Percentiles rank a stretch among this genome's conserved stretches.
Evolutionary conservation across 2,113 vertebrate species (phyloP).

Genomic region (Pardalotus punctatus): DNA sequence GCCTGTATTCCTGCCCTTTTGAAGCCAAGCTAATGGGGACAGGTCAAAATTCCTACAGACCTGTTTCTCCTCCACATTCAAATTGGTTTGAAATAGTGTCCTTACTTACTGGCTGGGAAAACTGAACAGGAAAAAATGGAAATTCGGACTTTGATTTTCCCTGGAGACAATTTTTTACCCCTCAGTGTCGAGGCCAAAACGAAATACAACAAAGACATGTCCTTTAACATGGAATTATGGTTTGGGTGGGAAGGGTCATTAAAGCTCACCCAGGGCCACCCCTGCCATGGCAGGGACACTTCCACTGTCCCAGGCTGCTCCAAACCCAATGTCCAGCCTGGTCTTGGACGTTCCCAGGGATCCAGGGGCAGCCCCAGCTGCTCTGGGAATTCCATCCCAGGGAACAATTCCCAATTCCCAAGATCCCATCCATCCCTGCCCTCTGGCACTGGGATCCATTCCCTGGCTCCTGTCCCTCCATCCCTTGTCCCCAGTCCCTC

Average conservation of each 20-base stretch:
- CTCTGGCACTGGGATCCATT: not conserved
- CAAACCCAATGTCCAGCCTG: not conserved
- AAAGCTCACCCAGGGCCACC: rapidly evolving
- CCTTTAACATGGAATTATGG: not conserved
- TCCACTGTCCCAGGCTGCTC: not conserved
- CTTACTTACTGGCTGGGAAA: not conserved
- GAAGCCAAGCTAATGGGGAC: not conserved
- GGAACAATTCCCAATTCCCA: not conserved
- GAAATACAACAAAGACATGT: not conserved
- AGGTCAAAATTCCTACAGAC: not conserved
- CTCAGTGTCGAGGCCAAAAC: not conserved
- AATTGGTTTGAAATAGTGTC: not conserved
- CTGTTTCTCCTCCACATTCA: not conserved
- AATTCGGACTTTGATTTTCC: not conserved
- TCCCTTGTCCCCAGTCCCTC: not conserved
- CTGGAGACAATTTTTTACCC: not conserved
- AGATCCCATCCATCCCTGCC: rapidly evolving
- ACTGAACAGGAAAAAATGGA: not conserved
- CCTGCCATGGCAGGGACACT: not conserved
- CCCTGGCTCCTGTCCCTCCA: not conserved
- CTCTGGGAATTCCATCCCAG: not conserved
- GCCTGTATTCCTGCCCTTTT: not conserved
- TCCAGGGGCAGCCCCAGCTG: not conserved
- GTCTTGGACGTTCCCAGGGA: not conserved
- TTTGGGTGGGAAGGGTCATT: not conserved